phyloP scores from a whole-genome alignment of 2,113 vertebrate species.

The Periophthalmus modestus region DNA sequence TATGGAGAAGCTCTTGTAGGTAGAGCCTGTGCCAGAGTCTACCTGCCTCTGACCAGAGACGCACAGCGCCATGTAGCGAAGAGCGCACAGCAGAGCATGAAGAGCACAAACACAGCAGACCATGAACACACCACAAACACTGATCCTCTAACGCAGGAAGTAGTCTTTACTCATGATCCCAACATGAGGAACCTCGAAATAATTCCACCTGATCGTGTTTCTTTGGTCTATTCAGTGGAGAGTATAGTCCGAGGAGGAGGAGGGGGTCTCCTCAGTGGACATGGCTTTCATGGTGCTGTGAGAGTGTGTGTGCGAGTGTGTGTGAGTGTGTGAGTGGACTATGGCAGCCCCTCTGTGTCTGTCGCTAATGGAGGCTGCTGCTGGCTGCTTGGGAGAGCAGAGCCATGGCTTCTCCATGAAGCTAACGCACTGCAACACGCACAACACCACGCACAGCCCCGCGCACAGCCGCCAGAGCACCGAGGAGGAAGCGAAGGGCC shows the following conservation, averaged over 20 bases:
- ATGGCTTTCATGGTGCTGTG: conserved; percentile 69
- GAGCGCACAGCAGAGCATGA: conserved; percentile 26
- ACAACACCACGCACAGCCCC: conserved; percentile 64
- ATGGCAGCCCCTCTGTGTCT: conserved; percentile 76
- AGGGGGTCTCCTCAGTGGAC: conserved; percentile 53
- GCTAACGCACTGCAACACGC: conserved; percentile 67
- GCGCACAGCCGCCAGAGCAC: conserved; percentile 37
- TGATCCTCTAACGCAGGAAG: background rate
- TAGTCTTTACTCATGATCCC: conserved; percentile 36
- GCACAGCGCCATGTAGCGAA: conserved; percentile 43
- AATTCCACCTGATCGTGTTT: conserved; percentile 50
- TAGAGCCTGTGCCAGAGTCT: background rate
- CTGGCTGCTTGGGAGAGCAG: conserved; percentile 67
- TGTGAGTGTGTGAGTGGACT: conserved; percentile 73
- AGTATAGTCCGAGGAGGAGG: conserved; percentile 9
- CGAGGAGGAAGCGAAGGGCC: conserved; percentile 40
- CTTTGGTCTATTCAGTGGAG: conserved; percentile 8
- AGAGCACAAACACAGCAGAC: conserved; percentile 20
- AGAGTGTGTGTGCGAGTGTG: conserved; percentile 55
- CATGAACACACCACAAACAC: background rate
- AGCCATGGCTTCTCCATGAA: conserved; percentile 91
- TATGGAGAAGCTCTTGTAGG: conserved; percentile 88
- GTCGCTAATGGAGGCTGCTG: conserved; percentile 80
- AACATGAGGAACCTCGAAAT: conserved; percentile 48
- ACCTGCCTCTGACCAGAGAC: conserved; percentile 86